Evolutionary conservation across 2,113 vertebrate species (phyloP).

Genomic region (cat (Felis catus)): F.catus_Fca126_mat1.0 CM031416.1:59538001-59538500

Average conservation of each 20-base stretch:
- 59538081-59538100: not conserved
- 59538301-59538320: too few relatives aligned
- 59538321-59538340: too few relatives aligned
- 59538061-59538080: not conserved
- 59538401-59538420: not conserved
- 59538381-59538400: too few relatives aligned
- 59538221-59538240: too few relatives aligned
- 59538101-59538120: not conserved
- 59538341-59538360: too few relatives aligned
- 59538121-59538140: not conserved
- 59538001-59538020: not conserved
- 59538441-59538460: not conserved
- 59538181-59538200: slow-evolving; percentile 8
- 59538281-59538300: too few relatives aligned
- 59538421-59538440: slow-evolving; percentile 40
- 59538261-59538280: too few relatives aligned
- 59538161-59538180: not conserved
- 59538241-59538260: too few relatives aligned
- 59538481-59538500: not conserved
- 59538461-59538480: not conserved
- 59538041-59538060: not conserved
- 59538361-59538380: too few relatives aligned
- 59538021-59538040: not conserved
- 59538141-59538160: not conserved
- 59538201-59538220: too few relatives aligned